Evolutionary conservation across 1,140 invertebrate genomes (phyloP).

Genomic region (Alviniconcha marisindica): DNA sequence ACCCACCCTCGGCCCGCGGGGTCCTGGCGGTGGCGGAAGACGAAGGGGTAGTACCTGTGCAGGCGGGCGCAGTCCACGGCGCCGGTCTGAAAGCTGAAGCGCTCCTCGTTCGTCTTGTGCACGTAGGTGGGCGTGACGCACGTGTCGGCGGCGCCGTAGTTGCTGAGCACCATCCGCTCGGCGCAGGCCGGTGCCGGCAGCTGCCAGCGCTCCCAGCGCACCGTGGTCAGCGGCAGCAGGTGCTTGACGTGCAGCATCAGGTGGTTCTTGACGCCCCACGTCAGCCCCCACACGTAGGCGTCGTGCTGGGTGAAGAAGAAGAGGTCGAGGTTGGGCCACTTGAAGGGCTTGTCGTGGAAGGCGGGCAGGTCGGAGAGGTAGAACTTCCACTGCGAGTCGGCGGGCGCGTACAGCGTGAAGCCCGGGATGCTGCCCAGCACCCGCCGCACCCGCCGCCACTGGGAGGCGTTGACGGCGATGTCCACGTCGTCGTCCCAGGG

Average conservation of each 20-base stretch:
- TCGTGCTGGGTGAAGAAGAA: slow-evolving; percentile 68
- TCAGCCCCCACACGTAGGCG: slow-evolving; percentile 66
- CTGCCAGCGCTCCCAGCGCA: slow-evolving; percentile 54
- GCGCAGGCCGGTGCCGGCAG: slow-evolving; percentile 57
- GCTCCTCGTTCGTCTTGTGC: slow-evolving; percentile 52
- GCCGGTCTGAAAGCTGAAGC: background rate
- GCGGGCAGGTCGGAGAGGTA: slow-evolving; percentile 45
- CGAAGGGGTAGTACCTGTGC: slow-evolving; percentile 52
- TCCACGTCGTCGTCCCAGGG: slow-evolving; percentile 73
- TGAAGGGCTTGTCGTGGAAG: slow-evolving; percentile 46
- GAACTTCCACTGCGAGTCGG: slow-evolving; percentile 62
- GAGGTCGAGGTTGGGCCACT: slow-evolving; percentile 70
- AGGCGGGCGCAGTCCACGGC: slow-evolving; percentile 44
- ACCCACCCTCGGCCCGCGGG: background rate
- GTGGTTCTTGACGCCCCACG: slow-evolving; percentile 47
- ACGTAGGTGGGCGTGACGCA: slow-evolving; percentile 51
- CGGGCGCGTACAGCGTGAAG: slow-evolving; percentile 43
- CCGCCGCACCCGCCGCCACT: slow-evolving; percentile 45
- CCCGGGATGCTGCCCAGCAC: slow-evolving; percentile 44
- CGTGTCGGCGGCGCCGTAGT: slow-evolving; percentile 47
- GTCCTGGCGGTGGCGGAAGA: slow-evolving; percentile 35
- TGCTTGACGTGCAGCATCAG: slow-evolving; percentile 54
- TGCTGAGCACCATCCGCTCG: slow-evolving; percentile 42
- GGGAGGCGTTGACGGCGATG: slow-evolving; percentile 53
- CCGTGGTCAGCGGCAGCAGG: slow-evolving; percentile 59